Base-by-base conservation (phyloP, 2,113 vertebrate species). In the Syngnathus typhle region DNA sequence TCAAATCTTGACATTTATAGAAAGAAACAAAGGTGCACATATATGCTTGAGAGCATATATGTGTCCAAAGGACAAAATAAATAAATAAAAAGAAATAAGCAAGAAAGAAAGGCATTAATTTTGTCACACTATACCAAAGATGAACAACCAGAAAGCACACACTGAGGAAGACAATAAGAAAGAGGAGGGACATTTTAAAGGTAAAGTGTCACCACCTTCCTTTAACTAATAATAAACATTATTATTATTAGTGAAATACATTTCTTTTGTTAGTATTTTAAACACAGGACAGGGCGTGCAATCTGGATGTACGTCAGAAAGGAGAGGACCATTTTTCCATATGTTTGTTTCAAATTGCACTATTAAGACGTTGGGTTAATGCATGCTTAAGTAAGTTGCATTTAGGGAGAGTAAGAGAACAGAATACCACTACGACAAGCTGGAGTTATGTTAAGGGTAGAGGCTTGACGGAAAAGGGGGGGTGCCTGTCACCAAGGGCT, bases 331-430 rank as follows among this genome's bases (percentile, higher is more conserved):
- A 44, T 47, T 18, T 7, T 16, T 16, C 19, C n/a, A 0, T 9
- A n/a, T 39, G 87, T 91, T 84, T 74, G 84, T 86, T 77, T 79
- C 69, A 91, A 92, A 94, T 93, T 93, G 91, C 80, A 93, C 91
- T 93, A 51, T 66, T 69, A 76, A 32, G 73, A 84, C 72, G 83
- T 89, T 74, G 90, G 91, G 88, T 92, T 90, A 92, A 93, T 90
- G 92, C 95, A 95, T 96, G 93, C 93, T 94, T 93, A 93, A 96
- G 93, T 95, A 98, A 98, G 96, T 98, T 98, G 96, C 96, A 97
- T 95, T 98, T 98, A 96, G 95, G 95, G 94, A 94, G 93, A 96
- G 92, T 95, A 95, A 90, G 82, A 81, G 81, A 86, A 43, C 60
- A 44, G 92, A 91, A 87, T 82, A 93, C 94, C 92, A 92, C 87